Evolutionary conservation across 2,888 invertebrate species (phyloP).

Genomic region (Bugulina stolonifera): DNA sequence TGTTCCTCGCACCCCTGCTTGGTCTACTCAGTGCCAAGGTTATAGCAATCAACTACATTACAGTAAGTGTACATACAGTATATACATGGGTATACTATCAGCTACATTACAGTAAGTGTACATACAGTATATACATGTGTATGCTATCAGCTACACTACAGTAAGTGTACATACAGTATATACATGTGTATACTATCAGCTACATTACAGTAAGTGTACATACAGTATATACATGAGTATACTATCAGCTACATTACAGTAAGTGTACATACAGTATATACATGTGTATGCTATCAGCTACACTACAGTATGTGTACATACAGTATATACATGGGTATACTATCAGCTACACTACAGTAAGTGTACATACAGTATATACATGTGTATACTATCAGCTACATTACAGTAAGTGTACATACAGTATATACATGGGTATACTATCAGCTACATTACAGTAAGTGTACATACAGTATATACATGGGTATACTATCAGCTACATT

Average conservation of each 20-base stretch:
- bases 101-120: not conserved
- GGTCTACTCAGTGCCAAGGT: slow-evolving; percentile 30
- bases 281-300: not conserved
- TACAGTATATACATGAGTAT: not conserved
- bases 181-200: not conserved
- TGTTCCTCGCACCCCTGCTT: slow-evolving; percentile 30
- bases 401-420: not conserved
- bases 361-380: not conserved
- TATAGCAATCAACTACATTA: slow-evolving; percentile 30
- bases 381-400: not conserved
- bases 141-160: not conserved
- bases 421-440: not conserved
- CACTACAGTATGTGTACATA: too few species aligned
- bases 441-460: not conserved
- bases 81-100: not conserved
- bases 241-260: not conserved
- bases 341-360: too few species aligned
- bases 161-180: not conserved
- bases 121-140: not conserved
- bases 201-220: not conserved
- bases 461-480: not conserved
- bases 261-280: not conserved
- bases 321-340: not conserved
- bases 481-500: not conserved
- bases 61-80: slow-evolving; percentile 27